These are phyloP conservation scores for Oxyura jamaicensis DNA, from an alignment of 2,113 vertebrate genomes.

Conservation along the genomic window DNA sequence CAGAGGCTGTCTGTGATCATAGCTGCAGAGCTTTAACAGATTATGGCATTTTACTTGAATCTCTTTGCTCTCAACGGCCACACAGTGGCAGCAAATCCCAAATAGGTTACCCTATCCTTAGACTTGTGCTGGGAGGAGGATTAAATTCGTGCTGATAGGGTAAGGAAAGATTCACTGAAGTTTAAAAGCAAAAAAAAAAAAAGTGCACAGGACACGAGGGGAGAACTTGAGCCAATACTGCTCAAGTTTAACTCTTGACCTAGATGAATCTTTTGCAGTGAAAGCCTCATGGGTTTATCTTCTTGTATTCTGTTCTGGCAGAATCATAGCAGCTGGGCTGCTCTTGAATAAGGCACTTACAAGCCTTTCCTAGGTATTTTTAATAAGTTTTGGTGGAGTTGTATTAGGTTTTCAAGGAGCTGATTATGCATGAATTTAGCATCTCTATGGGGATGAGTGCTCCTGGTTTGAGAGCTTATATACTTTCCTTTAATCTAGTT, in stretches of 20 bases:
- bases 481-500: neutral
- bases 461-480: neutral
- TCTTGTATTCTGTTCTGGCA: neutral
- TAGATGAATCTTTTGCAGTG: neutral
- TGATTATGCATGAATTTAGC: neutral
- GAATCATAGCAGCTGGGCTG: neutral
- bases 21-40: neutral
- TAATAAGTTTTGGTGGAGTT: neutral
- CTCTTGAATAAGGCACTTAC: too few relatives aligned
- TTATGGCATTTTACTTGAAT: neutral
- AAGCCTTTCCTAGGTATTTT: neutral
- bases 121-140: accelerated
- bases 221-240: neutral
- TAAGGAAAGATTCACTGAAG: neutral
- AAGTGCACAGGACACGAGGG: too few relatives aligned
- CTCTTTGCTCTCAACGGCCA: neutral
- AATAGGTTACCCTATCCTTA: neutral
- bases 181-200: too few relatives aligned
- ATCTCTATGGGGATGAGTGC: neutral
- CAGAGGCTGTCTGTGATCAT: too few relatives aligned
- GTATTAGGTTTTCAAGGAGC: neutral
- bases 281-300: neutral
- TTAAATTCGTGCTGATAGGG: neutral
- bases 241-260: accelerated
- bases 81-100: constrained; percentile 48